Conservation (phyloP, 2,797 vertebrate species). For the Halcyon badia region DNA sequence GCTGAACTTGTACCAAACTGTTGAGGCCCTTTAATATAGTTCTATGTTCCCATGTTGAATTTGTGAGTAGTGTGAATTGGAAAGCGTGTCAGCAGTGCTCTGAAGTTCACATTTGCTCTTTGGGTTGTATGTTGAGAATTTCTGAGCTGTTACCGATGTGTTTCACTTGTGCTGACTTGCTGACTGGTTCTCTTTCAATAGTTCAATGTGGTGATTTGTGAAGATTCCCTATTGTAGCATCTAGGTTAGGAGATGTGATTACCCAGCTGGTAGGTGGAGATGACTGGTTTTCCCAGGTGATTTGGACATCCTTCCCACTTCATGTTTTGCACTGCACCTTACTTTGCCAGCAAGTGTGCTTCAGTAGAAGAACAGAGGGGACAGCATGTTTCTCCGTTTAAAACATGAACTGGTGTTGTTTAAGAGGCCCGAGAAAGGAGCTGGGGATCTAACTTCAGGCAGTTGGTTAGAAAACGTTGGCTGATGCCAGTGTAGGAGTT, state of each 20-base stretch:
- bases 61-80: neutral
- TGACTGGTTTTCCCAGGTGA: neutral
- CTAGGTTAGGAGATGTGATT: neutral
- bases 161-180: neutral
- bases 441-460: neutral
- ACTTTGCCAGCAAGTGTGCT: neutral
- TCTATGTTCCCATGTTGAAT: neutral
- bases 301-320: neutral
- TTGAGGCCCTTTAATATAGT: neutral
- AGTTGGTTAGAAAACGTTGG: neutral
- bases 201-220: neutral
- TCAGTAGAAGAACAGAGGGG: neutral
- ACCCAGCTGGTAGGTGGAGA: neutral
- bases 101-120: neutral
- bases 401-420: rapidly evolving
- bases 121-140: neutral
- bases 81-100: neutral
- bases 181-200: neutral
- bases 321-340: neutral
- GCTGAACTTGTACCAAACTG: neutral
- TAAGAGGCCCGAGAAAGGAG: neutral
- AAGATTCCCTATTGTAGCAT: neutral
- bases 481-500: neutral
- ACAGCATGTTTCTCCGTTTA: neutral
- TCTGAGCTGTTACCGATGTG: neutral